A percentile compares a stretch with the other conserved stretches of the same genome.
Evolutionary conservation across 2,888 invertebrate species (phyloP).

Genomic region (Zele albiditarsus): DNA sequence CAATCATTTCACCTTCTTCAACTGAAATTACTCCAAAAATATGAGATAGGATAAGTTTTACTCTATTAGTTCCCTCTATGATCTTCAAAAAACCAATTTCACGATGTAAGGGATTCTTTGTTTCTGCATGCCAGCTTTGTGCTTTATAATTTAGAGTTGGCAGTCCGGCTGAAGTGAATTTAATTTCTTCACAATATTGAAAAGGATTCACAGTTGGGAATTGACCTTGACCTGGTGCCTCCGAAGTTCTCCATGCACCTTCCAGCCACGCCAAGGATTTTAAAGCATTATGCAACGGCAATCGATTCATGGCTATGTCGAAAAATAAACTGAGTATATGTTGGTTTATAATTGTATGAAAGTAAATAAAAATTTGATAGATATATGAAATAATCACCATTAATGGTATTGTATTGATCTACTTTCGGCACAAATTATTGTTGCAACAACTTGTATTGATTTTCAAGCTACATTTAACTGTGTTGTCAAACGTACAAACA

Average conservation of each 20-base stretch:
- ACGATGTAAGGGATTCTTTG: constrained; percentile 77
- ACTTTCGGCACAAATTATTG: too few relatives aligned
- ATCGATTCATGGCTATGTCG: constrained; percentile 53
- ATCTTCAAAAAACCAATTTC: constrained; percentile 79
- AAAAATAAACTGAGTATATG: background rate
- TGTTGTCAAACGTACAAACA: too few relatives aligned
- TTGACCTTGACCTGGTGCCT: constrained; percentile 73
- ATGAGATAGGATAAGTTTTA: constrained; percentile 77
- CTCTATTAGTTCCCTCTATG: constrained; percentile 74
- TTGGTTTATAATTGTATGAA: too few relatives aligned
- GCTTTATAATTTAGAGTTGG: constrained; percentile 77
- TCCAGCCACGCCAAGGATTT: constrained; percentile 77
- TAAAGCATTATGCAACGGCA: constrained; percentile 73
- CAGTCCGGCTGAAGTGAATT: constrained; percentile 77
- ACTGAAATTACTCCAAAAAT: constrained; percentile 78
- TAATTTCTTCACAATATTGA: constrained; percentile 76
- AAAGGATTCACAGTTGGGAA: constrained; percentile 78
- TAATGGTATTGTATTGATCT: too few relatives aligned
- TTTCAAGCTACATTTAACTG: too few relatives aligned
- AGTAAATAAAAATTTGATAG: too few relatives aligned
- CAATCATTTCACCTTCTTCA: constrained; percentile 75
- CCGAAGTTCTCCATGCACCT: constrained; percentile 76
- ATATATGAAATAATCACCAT: too few relatives aligned
- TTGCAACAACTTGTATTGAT: too few relatives aligned
- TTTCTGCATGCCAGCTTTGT: constrained; percentile 75